Evolutionary conservation across 2,888 invertebrate genomes (phyloP), one percentile per base, ranked within the genome.

Genomic region (Agrochola circellaris): DNA sequence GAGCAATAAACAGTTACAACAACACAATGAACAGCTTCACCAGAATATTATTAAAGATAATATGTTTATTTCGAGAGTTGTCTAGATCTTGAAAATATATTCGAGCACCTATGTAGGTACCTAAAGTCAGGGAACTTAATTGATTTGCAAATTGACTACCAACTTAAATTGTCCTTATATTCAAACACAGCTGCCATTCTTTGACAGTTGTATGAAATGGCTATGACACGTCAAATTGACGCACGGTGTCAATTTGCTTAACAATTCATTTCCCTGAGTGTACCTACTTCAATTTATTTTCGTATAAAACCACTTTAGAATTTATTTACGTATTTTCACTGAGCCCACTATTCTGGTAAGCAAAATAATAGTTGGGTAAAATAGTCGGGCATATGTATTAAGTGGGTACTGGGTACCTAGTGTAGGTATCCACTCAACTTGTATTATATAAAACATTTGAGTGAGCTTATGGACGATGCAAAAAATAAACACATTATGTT

Each of bases 401-500:
- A 61, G 26, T 65, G 23, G 13, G 34, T 70, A 26, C 9, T 65
- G 23, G 13, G 34, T 70, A 26, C 9, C 20, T 73, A 48, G 26
- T 60, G 23, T 48, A 48, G 17, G 20, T 76, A 45, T 38, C n/a
- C 30, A 61, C 30, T 42, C 23, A 48, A 65, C 13, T 30, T 64
- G 30, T n/a, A 51, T 42, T 17, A 54, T 51, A 58, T 48, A 48
- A 38, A 26, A 75, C 13, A 77, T 20, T 77, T 66, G 20, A 62
- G 45, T 56, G 45, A 61, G 70, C 38, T 69, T 69, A 58, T 45
- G 42, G 34, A 30, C 13, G n/a, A 23, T 23, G 65, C 26, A 60
- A 80, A 79, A 79, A 67, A 62, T 23, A 7, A 26, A 67, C 23
- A 56, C 15, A 83, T 38, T 42, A 77, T 34, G 26, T 0, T 54